Evolutionary conservation across 2,797 vertebrate genomes (phyloP).

Genomic region (Karalla daura): DNA sequence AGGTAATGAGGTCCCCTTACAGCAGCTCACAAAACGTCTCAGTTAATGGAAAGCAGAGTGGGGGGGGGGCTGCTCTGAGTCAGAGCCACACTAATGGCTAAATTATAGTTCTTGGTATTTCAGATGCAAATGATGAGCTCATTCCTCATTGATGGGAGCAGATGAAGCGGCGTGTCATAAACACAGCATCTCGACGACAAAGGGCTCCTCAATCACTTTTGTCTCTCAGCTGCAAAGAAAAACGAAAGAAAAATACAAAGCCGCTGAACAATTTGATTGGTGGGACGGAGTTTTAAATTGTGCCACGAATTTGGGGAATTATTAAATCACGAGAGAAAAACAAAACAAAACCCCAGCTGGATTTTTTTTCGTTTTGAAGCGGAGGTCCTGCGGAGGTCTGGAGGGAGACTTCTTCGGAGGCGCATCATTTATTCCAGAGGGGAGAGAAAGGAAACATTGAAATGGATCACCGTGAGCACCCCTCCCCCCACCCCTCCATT

Average conservation of each 20-base stretch:
- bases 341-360: too few relatives aligned
- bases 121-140: background rate
- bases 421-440: background rate
- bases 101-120: background rate
- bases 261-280: too few relatives aligned
- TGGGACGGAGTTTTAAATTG: too few relatives aligned
- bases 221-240: background rate
- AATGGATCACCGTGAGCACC: background rate
- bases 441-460: background rate
- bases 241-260: too few relatives aligned
- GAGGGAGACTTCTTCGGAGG: background rate
- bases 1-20: background rate
- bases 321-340: too few relatives aligned
- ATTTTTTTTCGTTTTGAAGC: too few relatives aligned
- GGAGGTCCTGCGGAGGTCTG: background rate
- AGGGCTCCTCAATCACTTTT: background rate
- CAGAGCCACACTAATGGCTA: background rate
- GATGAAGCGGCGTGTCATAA: background rate
- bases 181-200: background rate
- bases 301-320: too few relatives aligned
- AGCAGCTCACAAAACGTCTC: background rate
- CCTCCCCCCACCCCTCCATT: background rate
- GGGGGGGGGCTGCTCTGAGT: background rate
- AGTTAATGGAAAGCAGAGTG: background rate
- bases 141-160: background rate